phyloP scores from a whole-genome alignment of 2,113 vertebrate genomes.

The Aptenodytes patagonicus region DNA sequence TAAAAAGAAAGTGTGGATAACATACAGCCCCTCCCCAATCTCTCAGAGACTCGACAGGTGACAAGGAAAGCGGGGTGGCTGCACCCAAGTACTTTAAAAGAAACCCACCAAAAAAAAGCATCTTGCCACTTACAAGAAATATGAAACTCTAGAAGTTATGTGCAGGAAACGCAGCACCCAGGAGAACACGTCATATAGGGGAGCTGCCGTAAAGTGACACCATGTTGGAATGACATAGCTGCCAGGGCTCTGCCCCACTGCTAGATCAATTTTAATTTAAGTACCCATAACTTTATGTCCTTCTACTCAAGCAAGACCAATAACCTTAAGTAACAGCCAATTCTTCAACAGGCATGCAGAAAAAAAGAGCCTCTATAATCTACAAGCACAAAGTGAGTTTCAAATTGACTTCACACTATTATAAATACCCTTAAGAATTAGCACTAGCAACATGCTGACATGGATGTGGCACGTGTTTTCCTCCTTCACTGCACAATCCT shows the following conservation, averaged over 20 bases:
- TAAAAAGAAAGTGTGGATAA: neutral
- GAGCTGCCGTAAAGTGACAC: neutral
- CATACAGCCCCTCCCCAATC: neutral
- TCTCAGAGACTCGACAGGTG: neutral
- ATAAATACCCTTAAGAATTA: neutral
- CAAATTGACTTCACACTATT: neutral
- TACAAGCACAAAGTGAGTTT: neutral
- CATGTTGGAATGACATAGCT: neutral
- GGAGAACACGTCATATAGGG: neutral
- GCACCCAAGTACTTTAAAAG: neutral
- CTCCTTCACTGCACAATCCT: neutral
- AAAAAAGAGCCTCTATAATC: neutral
- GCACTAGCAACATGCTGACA: neutral
- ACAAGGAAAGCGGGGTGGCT: neutral
- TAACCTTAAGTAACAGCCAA: neutral
- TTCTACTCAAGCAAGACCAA: neutral
- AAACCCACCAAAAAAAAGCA: neutral
- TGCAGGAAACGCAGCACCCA: neutral
- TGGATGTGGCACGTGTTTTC: neutral
- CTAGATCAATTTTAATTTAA: neutral
- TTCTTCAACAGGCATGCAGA: neutral
- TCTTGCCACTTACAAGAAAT: neutral
- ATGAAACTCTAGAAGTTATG: neutral
- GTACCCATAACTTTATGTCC: neutral
- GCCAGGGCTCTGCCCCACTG: neutral